Conservation (phyloP, 2,113 vertebrate genomes). For the Gasterosteus aculeatus region DNA sequence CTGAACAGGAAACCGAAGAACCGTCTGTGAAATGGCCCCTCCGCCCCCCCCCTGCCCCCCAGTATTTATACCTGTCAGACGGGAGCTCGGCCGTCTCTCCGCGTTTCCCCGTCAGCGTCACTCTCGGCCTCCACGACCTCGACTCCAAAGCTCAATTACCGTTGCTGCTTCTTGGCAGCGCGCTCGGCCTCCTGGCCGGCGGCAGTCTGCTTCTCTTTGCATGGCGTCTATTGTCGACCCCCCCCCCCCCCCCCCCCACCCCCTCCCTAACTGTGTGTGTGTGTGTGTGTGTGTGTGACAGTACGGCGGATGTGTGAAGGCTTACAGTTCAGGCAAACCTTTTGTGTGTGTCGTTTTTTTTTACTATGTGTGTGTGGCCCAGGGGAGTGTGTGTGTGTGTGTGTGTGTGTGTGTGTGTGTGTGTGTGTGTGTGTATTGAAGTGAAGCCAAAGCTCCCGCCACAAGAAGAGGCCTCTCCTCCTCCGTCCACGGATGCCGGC, state of each 20-base stretch:
- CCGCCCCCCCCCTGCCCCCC: too few species aligned
- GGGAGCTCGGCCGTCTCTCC: too few species aligned
- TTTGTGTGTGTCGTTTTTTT: conserved; percentile 9
- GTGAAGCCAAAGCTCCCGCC: conserved; percentile 56
- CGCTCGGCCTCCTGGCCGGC: conserved; percentile 44
- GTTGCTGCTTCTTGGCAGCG: conserved; percentile 57
- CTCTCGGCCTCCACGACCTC: conserved; percentile 32
- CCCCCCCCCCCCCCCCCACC: conserved; percentile 56
- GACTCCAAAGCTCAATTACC: conserved; percentile 60
- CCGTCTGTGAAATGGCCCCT: too few species aligned
- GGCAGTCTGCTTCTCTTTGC: conserved; percentile 58
- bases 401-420: conserved; percentile 35
- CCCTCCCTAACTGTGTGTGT: conserved; percentile 48
- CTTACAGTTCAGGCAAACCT: conserved; percentile 14
- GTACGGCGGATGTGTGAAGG: conserved; percentile 28
- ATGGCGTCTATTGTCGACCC: conserved; percentile 63
- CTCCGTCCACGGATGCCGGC: conserved; percentile 62
- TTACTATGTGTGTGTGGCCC: conserved; percentile 31
- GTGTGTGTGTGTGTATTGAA: conserved; percentile 60
- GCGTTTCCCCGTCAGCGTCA: conserved; percentile 23
- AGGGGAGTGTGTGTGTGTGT: conserved; percentile 8
- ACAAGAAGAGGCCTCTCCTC: conserved; percentile 70
- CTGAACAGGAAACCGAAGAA: too few species aligned
- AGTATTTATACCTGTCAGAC: too few species aligned
- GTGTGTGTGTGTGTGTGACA: conserved; percentile 39